A percentile compares a stretch with the other conserved stretches of the same genome.
Evolutionary conservation across 2,113 vertebrate genomes (phyloP).

Genomic region (Bos javanicus): DNA sequence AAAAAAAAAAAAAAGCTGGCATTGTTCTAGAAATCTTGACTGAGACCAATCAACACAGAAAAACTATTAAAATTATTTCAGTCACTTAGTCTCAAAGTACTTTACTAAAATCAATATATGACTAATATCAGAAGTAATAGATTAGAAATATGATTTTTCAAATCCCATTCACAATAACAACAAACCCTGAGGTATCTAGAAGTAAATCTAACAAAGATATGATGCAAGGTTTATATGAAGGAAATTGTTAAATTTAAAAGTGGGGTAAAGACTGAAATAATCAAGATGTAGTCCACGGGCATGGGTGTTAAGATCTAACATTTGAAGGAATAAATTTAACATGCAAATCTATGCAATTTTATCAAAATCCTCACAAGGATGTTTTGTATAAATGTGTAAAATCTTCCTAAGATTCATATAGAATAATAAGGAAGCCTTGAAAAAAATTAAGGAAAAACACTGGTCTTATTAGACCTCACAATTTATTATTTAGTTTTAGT

Average conservation of each 20-base stretch:
- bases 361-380: neutral
- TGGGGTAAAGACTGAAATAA: neutral
- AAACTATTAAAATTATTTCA: slow-evolving; percentile 33
- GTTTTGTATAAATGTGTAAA: neutral
- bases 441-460: neutral
- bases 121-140: neutral
- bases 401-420: neutral
- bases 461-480: neutral
- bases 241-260: neutral
- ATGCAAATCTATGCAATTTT: neutral
- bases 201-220: neutral
- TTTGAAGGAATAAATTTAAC: neutral
- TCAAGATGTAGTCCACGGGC: neutral
- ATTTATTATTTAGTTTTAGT: neutral
- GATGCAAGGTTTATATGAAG: neutral
- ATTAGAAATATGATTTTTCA: neutral
- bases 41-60: neutral
- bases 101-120: slow-evolving; percentile 24
- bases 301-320: neutral
- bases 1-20: neutral
- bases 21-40: neutral
- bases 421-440: neutral
- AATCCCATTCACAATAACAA: neutral
- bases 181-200: neutral
- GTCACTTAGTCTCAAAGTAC: slow-evolving; percentile 11